Percentiles rank a stretch among this genome's conserved stretches.
Evolutionary conservation across 2,113 vertebrate genomes (phyloP).

Genomic region (Tricholaema leucomelas): DNA sequence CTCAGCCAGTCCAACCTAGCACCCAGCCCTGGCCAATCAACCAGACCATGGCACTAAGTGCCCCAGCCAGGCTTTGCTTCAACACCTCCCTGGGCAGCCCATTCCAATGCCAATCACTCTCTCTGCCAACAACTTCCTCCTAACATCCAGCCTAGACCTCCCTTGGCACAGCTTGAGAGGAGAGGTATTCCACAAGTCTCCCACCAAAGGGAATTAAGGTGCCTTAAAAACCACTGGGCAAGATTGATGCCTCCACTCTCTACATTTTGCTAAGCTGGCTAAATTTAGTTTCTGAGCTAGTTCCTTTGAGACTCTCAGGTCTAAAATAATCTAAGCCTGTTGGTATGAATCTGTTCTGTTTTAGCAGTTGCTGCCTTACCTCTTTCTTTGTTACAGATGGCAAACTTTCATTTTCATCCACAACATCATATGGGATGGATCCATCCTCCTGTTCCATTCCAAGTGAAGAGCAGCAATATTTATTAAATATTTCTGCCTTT

Average conservation of each 20-base stretch:
- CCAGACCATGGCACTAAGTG: too few relatives aligned
- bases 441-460: slow-evolving; percentile 59
- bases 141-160: too few relatives aligned
- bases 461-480: slow-evolving; percentile 60
- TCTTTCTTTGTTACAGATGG: slow-evolving; percentile 72
- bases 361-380: slow-evolving; percentile 54
- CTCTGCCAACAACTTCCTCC: too few relatives aligned
- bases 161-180: too few relatives aligned
- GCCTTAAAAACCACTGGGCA: background rate
- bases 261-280: background rate
- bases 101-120: too few relatives aligned
- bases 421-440: slow-evolving; percentile 69
- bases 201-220: background rate
- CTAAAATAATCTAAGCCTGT: slow-evolving; percentile 29
- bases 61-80: too few relatives aligned
- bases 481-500: slow-evolving; percentile 69
- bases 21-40: too few relatives aligned
- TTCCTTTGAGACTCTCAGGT: background rate
- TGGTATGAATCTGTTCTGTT: slow-evolving; percentile 1
- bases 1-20: too few relatives aligned
- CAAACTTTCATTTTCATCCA: slow-evolving; percentile 63
- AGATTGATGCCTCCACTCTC: background rate
- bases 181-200: background rate
- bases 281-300: background rate
- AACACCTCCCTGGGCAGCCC: too few relatives aligned